Conservation (phyloP, 2,797 vertebrate species). For the Alfaro cultratus region DNA sequence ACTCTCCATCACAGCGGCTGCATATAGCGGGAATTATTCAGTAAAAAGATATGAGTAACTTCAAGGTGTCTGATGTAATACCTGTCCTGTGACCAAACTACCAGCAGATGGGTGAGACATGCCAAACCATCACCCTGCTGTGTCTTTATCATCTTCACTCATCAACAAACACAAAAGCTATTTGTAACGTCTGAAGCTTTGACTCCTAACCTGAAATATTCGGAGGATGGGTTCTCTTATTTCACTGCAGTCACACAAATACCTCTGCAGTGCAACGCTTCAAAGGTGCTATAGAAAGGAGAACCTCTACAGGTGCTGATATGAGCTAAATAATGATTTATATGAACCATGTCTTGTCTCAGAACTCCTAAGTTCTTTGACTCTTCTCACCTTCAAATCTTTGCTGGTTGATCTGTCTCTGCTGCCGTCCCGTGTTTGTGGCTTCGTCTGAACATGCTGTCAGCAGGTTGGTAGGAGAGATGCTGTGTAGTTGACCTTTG, state of each 20-base stretch:
- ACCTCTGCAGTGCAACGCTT: background rate
- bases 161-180: constrained; percentile 9
- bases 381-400: background rate
- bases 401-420: background rate
- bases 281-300: background rate
- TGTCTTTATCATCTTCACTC: constrained; percentile 21
- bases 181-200: constrained; percentile 11
- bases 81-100: constrained; percentile 48
- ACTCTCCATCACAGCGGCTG: constrained; percentile 54
- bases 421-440: background rate
- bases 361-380: background rate
- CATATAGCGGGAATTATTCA: constrained; percentile 49
- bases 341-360: background rate
- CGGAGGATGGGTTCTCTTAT: background rate
- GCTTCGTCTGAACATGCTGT: background rate
- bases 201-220: background rate
- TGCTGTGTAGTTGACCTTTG: constrained; percentile 9
- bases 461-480: constrained; percentile 7
- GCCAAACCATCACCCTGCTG: constrained; percentile 21
- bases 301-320: constrained; percentile 1
- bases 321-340: background rate
- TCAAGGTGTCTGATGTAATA: constrained; percentile 70
- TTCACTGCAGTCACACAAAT: background rate
- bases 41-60: constrained; percentile 59
- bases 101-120: constrained; percentile 41